phyloP scores from a whole-genome alignment of 1,140 invertebrate genomes.

The Drosophila triauraria region DNA sequence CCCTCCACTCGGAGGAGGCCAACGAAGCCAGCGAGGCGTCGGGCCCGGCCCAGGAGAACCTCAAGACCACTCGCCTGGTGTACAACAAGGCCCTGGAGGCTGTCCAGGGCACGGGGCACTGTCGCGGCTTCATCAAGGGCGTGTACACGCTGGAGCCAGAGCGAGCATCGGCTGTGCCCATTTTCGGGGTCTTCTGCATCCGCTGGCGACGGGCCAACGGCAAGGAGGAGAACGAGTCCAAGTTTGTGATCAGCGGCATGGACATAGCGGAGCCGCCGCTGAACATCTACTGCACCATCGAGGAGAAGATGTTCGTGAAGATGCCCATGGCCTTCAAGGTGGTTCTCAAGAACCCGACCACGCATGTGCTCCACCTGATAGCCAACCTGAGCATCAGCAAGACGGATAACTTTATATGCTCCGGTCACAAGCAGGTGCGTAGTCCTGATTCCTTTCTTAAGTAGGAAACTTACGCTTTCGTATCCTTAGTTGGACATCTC shows the following conservation, averaged over 20 bases:
- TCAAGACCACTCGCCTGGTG: constrained; percentile 62
- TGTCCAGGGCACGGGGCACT: constrained; percentile 73
- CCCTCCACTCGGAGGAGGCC: constrained; percentile 69
- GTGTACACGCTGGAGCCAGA: constrained; percentile 49
- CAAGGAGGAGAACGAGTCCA: constrained; percentile 83
- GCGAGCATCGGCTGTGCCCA: constrained; percentile 18
- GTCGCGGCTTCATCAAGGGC: constrained; percentile 79
- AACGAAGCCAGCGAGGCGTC: constrained; percentile 40
- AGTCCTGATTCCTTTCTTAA: background rate
- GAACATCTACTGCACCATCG: constrained; percentile 84
- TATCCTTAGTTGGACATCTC: constrained; percentile 74
- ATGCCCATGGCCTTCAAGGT: constrained; percentile 84
- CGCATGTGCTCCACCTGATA: constrained; percentile 75
- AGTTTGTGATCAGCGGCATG: constrained; percentile 79
- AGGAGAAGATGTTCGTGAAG: constrained; percentile 85
- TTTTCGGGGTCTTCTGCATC: constrained; percentile 82
- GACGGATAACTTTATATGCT: constrained; percentile 84
- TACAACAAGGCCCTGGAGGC: constrained; percentile 81
- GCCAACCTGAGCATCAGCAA: constrained; percentile 78
- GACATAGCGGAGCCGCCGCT: constrained; percentile 78
- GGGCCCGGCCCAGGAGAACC: constrained; percentile 10
- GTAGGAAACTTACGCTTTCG: background rate
- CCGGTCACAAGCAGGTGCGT: constrained; percentile 81
- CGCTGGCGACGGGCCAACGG: constrained; percentile 74
- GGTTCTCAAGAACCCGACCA: constrained; percentile 78